phyloP scores from a whole-genome alignment of 2,888 invertebrate species.

The Drosophila borborema region DNA sequence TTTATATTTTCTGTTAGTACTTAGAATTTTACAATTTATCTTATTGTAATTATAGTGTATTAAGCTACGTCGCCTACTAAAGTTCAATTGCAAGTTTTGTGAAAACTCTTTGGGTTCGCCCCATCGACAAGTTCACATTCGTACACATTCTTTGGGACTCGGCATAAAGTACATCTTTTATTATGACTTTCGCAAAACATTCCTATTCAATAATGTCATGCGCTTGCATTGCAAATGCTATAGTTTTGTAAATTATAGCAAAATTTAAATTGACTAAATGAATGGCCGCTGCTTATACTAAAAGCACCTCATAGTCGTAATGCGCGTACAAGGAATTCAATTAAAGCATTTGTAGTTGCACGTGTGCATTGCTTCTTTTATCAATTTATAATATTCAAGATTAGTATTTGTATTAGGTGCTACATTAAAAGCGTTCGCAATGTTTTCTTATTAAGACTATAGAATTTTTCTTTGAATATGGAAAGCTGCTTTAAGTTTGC shows the following conservation, averaged over 20 bases:
- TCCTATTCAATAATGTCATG: constrained; percentile 27
- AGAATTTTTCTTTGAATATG: not conserved
- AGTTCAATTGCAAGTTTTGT: not conserved
- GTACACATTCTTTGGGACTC: constrained; percentile 46
- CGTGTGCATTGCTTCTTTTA: not conserved
- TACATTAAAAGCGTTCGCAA: too few relatives aligned
- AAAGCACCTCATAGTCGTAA: not conserved
- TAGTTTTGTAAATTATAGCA: too few relatives aligned
- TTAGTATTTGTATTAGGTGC: not conserved
- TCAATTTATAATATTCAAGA: not conserved
- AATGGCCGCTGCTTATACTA: too few relatives aligned
- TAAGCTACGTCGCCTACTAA: constrained; percentile 30
- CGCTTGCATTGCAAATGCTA: constrained; percentile 22
- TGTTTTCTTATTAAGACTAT: too few relatives aligned
- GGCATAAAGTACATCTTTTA: constrained; percentile 31
- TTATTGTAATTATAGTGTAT: not conserved
- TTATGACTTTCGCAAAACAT: constrained; percentile 12
- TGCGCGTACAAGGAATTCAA: not conserved
- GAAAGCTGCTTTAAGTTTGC: not conserved
- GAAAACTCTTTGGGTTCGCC: not conserved
- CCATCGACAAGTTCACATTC: not conserved
- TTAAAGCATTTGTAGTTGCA: too few relatives aligned
- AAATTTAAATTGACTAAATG: not conserved
- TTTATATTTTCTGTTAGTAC: constrained; percentile 5
- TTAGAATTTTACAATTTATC: constrained; percentile 19